Percentiles rank a stretch among this genome's conserved stretches.
Conservation (phyloP, 2,888 invertebrate species). For the Caradrina clavipalpis region DNA sequence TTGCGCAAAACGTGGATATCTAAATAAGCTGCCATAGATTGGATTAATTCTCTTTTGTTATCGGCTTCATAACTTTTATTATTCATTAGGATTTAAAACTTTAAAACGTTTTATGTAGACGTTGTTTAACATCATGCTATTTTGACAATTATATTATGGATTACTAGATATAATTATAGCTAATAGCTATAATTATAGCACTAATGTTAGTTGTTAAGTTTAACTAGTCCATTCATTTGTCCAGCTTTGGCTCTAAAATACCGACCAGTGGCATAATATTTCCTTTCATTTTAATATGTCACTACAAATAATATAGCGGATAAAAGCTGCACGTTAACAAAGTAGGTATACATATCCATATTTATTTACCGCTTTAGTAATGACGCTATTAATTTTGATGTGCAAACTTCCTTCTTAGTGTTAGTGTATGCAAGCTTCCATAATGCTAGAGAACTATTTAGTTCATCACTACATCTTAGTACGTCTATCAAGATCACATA, state of each 20-base stretch:
- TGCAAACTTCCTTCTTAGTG: no score
- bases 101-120: not conserved
- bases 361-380: no score
- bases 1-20: conserved; percentile 29
- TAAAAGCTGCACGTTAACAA: conserved; percentile 5
- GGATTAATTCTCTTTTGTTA: conserved; percentile 7
- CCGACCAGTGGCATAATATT: not conserved
- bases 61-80: not conserved
- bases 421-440: conserved; percentile 4
- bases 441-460: not conserved
- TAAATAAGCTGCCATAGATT: conserved; percentile 10
- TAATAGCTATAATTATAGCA: conserved; percentile 16
- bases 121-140: not conserved
- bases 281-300: not conserved
- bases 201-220: conserved; percentile 16
- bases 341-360: no score
- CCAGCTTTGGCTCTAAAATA: not conserved
- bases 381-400: no score
- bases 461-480: not conserved
- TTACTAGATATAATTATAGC: conserved; percentile 1
- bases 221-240: not conserved
- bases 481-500: conserved; percentile 36
- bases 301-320: not conserved
- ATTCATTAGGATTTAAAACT: not conserved
- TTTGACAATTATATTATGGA: no score